Percentiles rank a stretch among this genome's conserved stretches.
Conservation (phyloP, 2,888 invertebrate genomes). For the Macaria notata region DNA sequence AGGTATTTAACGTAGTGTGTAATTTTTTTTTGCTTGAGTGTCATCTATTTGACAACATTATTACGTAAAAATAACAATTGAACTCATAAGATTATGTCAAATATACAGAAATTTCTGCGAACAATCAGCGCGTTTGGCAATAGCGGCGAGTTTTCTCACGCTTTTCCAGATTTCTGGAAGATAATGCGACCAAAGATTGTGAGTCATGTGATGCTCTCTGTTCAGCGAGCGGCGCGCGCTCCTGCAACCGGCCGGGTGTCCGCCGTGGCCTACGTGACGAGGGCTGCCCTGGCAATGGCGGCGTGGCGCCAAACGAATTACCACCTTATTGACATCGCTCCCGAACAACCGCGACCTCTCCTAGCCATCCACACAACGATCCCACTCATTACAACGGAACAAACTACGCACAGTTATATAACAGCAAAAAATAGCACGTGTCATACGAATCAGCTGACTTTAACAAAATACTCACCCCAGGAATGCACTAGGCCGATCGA, state of each 20-base stretch:
- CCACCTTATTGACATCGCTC: constrained; percentile 66
- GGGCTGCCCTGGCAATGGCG: constrained; percentile 73
- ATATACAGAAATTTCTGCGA: constrained; percentile 8
- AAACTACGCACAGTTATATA: constrained; percentile 57
- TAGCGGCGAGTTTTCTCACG: constrained; percentile 36
- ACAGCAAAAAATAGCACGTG: constrained; percentile 69
- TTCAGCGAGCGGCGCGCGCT: constrained; percentile 29
- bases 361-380: constrained; percentile 23
- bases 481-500: constrained; percentile 54
- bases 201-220: constrained; percentile 17
- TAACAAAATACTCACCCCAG: constrained; percentile 69
- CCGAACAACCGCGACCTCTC: constrained; percentile 24
- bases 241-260: constrained; percentile 53
- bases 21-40: too few species aligned
- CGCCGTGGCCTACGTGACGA: constrained; percentile 80
- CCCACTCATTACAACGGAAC: constrained; percentile 21
- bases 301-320: constrained; percentile 75
- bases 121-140: constrained; percentile 24
- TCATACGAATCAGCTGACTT: constrained; percentile 67
- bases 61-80: not conserved
- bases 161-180: constrained; percentile 55
- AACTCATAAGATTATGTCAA: constrained; percentile 5
- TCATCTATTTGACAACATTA: not conserved
- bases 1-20: too few species aligned
- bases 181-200: constrained; percentile 39